phyloP scores from a whole-genome alignment of 2,113 vertebrate genomes.

The Buteo buteo region DNA sequence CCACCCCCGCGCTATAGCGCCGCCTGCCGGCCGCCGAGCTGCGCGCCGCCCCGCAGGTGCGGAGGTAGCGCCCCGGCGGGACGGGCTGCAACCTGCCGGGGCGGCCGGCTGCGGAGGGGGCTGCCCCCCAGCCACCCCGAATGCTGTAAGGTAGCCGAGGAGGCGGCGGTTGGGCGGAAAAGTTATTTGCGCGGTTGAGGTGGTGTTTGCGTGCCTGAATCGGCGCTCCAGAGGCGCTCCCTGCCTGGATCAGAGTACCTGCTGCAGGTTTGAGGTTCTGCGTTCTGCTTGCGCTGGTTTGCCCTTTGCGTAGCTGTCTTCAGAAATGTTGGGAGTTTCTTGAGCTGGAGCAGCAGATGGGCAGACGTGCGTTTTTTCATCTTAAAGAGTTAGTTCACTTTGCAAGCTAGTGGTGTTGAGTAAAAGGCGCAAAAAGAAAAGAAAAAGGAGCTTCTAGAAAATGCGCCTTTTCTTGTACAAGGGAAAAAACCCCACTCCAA shows the following conservation, averaged over 20 bases:
- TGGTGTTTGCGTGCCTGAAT: accelerated
- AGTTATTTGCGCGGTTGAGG: neutral
- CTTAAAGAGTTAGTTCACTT: neutral
- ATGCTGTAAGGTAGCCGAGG: accelerated
- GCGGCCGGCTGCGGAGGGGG: neutral
- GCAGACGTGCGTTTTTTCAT: neutral
- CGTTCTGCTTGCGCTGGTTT: neutral
- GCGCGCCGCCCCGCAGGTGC: no score
- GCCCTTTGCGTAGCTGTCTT: neutral
- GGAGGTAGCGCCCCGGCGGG: no score
- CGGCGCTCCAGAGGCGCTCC: neutral
- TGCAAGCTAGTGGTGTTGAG: neutral
- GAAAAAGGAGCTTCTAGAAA: neutral
- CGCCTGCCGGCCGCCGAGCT: no score
- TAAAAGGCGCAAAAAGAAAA: neutral
- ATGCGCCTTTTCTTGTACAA: accelerated
- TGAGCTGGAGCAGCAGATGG: neutral
- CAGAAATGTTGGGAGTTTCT: neutral
- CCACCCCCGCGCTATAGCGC: no score
- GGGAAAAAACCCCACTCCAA: accelerated
- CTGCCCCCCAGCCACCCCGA: accelerated
- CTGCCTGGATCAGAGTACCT: neutral
- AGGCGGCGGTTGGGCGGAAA: neutral
- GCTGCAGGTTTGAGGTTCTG: neutral
- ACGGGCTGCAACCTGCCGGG: neutral